Percentiles rank a stretch among this genome's conserved stretches.
phyloP scores from a whole-genome alignment of 2,888 invertebrate genomes.

The Noctua fimbriata region DNA sequence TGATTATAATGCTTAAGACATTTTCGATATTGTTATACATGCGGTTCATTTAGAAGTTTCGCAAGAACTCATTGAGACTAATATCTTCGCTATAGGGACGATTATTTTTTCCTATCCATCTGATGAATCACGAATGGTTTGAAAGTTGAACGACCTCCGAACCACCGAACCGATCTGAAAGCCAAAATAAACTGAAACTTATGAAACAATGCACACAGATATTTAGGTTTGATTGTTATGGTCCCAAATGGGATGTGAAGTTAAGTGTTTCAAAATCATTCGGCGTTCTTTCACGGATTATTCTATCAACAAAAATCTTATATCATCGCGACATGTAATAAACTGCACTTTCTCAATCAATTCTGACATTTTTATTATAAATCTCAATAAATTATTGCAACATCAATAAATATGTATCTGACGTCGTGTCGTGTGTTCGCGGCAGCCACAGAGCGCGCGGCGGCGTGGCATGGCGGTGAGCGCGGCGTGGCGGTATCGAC shows the following conservation, averaged over 20 bases:
- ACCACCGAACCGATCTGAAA: conserved; percentile 1
- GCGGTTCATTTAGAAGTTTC: background rate
- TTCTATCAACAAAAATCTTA: conserved; percentile 51
- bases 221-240: conserved; percentile 16
- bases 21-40: background rate
- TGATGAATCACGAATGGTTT: background rate
- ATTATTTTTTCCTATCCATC: background rate
- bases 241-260: conserved; percentile 36
- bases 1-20: background rate
- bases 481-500: too few species aligned
- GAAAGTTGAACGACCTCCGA: background rate
- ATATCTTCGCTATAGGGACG: background rate
- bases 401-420: background rate
- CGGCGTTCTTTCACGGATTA: conserved; percentile 31
- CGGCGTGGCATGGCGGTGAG: too few species aligned
- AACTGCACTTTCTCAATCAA: conserved; percentile 53
- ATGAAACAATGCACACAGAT: conserved; percentile 9
- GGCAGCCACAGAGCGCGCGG: background rate
- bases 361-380: conserved; percentile 31
- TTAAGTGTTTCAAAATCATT: conserved; percentile 45
- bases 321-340: conserved; percentile 53
- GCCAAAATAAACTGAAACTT: conserved; percentile 5
- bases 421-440: background rate
- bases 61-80: background rate
- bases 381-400: conserved; percentile 33